Base-by-base conservation (phyloP, 2,797 vertebrate genomes). In the Paratrypauchen microcephalus region DNA sequence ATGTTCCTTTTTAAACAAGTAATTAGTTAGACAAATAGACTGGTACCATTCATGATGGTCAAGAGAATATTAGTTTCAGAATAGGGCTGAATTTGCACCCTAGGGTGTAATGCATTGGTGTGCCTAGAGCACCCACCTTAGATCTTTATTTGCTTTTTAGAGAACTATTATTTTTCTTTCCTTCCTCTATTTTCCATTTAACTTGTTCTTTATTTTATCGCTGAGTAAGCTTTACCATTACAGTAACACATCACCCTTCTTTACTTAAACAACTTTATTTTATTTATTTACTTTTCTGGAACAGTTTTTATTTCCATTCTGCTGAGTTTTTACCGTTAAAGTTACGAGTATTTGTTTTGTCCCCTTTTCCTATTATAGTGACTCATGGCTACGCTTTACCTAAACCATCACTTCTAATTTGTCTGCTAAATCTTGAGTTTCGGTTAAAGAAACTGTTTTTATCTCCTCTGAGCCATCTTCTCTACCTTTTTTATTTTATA, bases 341-440 rank as follows among this genome's bases (percentile, higher is more conserved):
- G 30, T 71, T 76, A 36, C 65, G 66, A 54, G 75, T 85, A 84
- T 87, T 78, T 83, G 72, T 86, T 84, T 81, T 70, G 70, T 81
- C 70, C 73, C 73, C 73, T 66, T 87, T 85, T 87, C 70, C 79
- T 71, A 83, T 89, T 84, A 83, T 80, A 82, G 41, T 86, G 86
- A 89, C 72, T 58, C 87, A 88, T 85, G 69, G 78, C 69, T 65
- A 68, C 55, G 64, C 71, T 84, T 72, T 74, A 45, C 71, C 76
- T 75, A 74, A 76, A 76, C 67, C 79, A 87, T 82, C 77, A 73
- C 80, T 80, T 85, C 78, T 88, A 88, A 89, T 89, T 89, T 85
- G 81, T 90, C 83, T 78, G 81, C 5, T 78, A 74, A 86, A 85
- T 87, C 86, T 85, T 26, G 68, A 70, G 72, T 82, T 85, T 79